Evolutionary conservation across 1,140 invertebrate species (phyloP), one percentile per base, ranked within the genome.

Genomic region (Zaprionus capensis): DNA sequence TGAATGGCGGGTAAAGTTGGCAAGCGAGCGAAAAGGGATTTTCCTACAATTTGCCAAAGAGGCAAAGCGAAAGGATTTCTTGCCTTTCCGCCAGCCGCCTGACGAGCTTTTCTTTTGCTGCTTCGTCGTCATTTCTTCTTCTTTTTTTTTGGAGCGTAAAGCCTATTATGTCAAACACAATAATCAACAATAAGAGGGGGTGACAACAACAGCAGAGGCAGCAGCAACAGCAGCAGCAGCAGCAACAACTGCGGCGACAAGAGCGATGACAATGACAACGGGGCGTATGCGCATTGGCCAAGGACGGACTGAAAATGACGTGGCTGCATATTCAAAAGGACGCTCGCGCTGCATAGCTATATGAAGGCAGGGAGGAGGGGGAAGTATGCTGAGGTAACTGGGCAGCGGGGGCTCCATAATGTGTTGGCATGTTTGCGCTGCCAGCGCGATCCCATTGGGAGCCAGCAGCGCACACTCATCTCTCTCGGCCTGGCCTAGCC

Each of bases 161-260:
- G 90, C 82, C 88, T 90, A 91, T 91, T 91, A 91, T 90, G 90
- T 86, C 88, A 86, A 91, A 91, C 88, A 91, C 84, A 91, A 91
- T 91, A 91, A 91, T 91, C 88, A 91, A 91, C 84, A 85, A 84
- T 65, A 68, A 83, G 71, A 72, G 41, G 22, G 44, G 56, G 36
- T 24, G 71, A 70, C 74, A 80, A 71, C 78, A 61, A 71, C 76
- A 69, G 31, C 58, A 62, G 44, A 41, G 58, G 22, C 76, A 79
- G 56, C 75, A 49, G 67, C 62, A 55, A 36, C 38, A 62, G 15
- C n/a, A 59, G 26, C 55, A 59, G 14, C 73, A 20, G 70, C 69
- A 70, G 79, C 71, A 71, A 34, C 51, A 66, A 55, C 63, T 26
- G 38, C 38, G 31, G 49, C 17, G 34, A 49, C 69, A 72, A 53